Evolutionary conservation across 2,888 invertebrate species (phyloP).

Genomic region (Galeruca laticollis): DNA sequence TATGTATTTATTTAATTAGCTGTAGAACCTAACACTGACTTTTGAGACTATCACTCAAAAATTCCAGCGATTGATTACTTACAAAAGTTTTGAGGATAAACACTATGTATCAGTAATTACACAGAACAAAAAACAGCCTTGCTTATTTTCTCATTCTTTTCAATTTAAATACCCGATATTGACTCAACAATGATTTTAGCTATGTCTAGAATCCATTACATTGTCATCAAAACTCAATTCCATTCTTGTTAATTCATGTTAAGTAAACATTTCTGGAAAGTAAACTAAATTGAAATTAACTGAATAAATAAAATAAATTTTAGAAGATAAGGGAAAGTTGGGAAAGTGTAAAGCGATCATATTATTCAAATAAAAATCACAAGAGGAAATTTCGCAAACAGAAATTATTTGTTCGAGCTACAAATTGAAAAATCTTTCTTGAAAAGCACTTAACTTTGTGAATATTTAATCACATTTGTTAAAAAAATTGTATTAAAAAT

Average conservation of each 20-base stretch:
- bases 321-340: slow-evolving; percentile 22
- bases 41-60: no score
- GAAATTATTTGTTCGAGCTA: slow-evolving; percentile 14
- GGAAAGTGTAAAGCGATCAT: slow-evolving; percentile 25
- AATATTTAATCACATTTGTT: slow-evolving; percentile 26
- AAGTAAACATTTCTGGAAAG: slow-evolving; percentile 25
- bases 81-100: no score
- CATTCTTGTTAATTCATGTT: slow-evolving; percentile 29
- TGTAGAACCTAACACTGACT: no score
- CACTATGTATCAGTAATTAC: no score
- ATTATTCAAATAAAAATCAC: slow-evolving; percentile 18
- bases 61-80: no score
- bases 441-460: slow-evolving; percentile 22
- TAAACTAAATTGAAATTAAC: slow-evolving; percentile 32
- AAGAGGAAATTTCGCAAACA: slow-evolving; percentile 12
- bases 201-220: slow-evolving; percentile 24
- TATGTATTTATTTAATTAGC: no score
- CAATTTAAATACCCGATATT: slow-evolving; percentile 23
- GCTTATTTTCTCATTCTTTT: background rate
- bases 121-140: no score
- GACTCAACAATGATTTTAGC: slow-evolving; percentile 17
- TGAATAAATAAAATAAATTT: slow-evolving; percentile 28
- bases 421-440: slow-evolving; percentile 3
- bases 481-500: no score
- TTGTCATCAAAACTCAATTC: slow-evolving; percentile 32